Evolutionary conservation across 2,888 invertebrate species (phyloP).

Genomic region (Cataglyphis livida): DNA sequence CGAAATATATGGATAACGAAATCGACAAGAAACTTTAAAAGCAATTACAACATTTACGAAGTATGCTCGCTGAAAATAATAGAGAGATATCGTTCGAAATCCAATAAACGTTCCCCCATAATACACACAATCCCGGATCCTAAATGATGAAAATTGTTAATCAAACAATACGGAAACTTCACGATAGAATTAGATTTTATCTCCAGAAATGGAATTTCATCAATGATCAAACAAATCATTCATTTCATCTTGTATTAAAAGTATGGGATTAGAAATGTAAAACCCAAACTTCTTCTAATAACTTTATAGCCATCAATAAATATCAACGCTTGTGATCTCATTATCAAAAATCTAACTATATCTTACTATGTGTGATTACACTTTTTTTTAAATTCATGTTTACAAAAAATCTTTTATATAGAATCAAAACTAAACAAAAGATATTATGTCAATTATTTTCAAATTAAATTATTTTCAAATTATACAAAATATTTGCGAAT

Average conservation of each 20-base stretch:
- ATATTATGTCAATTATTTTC: neutral
- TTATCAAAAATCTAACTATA: neutral
- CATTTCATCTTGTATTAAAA: neutral
- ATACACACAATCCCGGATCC: slow-evolving; percentile 10
- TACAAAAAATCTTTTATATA: neutral
- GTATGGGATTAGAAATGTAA: neutral
- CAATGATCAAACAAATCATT: neutral
- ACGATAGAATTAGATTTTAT: neutral
- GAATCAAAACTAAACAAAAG: neutral
- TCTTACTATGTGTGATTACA: neutral
- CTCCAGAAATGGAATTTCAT: neutral
- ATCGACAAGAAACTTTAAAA: slow-evolving; percentile 12
- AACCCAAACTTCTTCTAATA: neutral
- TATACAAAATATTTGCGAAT: neutral
- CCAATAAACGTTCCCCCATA: slow-evolving; percentile 15
- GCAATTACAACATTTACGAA: slow-evolving; percentile 30
- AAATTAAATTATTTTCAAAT: neutral
- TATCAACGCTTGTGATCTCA: neutral
- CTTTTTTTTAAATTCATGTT: neutral
- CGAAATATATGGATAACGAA: slow-evolving; percentile 9
- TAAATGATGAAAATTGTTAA: slow-evolving; percentile 25
- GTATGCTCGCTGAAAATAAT: slow-evolving; percentile 11
- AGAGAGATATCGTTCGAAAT: neutral
- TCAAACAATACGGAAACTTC: neutral
- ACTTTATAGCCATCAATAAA: neutral